Evolutionary conservation across 1,140 invertebrate genomes (phyloP).

Genomic region (Orius insidiosus): DNA sequence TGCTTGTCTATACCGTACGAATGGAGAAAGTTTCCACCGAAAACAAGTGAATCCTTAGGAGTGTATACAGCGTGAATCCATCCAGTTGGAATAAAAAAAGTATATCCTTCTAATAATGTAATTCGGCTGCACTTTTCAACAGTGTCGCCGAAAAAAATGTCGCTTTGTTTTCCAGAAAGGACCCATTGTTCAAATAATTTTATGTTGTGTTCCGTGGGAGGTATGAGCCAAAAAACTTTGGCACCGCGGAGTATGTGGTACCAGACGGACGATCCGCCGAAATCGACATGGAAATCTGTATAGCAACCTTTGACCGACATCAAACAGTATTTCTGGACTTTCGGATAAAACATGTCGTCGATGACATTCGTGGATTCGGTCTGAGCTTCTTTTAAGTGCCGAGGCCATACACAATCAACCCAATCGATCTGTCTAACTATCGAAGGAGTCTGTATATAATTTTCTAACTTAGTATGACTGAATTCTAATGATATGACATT

Average conservation of each 20-base stretch:
- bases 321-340: constrained; percentile 90
- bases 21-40: constrained; percentile 96
- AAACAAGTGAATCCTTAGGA: constrained; percentile 85
- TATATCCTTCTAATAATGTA: constrained; percentile 59
- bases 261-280: constrained; percentile 97
- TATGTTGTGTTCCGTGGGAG: constrained; percentile 83
- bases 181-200: constrained; percentile 86
- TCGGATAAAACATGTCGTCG: constrained; percentile 96
- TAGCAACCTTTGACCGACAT: constrained; percentile 97
- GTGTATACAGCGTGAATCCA: constrained; percentile 99
- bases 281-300: constrained; percentile 97
- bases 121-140: constrained; percentile 84
- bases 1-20: constrained; percentile 79
- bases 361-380: constrained; percentile 79
- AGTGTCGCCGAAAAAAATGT: constrained; percentile 88
- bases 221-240: constrained; percentile 83
- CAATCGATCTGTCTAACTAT: constrained; percentile 89
- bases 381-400: constrained; percentile 84
- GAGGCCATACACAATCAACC: constrained; percentile 94
- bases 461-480: constrained; percentile 85
- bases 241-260: constrained; percentile 88
- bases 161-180: constrained; percentile 82
- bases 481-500: constrained; percentile 96
- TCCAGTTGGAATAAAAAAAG: constrained; percentile 91
- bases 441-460: constrained; percentile 79